Evolutionary conservation across 2,797 vertebrate species (phyloP).

Genomic region (Meriones psammophilus): DNA sequence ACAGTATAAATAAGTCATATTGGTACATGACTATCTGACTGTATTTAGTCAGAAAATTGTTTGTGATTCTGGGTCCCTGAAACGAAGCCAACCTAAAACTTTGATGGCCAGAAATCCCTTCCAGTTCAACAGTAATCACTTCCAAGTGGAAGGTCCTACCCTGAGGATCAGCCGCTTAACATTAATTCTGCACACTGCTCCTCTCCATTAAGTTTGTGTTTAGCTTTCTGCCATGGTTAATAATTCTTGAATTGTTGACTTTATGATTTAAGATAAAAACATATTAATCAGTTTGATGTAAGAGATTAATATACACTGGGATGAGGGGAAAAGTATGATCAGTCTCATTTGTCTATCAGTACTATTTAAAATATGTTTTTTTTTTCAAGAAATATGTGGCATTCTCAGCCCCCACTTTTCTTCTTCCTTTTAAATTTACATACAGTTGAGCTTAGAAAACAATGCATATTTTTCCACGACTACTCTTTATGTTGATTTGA

Average conservation of each 20-base stretch:
- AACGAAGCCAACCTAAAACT: not conserved
- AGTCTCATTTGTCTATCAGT: not conserved
- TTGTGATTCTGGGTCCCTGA: not conserved
- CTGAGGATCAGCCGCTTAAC: not conserved
- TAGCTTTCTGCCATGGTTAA: slow-evolving; percentile 11
- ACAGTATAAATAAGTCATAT: no score
- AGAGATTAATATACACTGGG: not conserved
- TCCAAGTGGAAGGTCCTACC: not conserved
- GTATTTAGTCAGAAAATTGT: not conserved
- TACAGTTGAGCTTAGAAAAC: slow-evolving; percentile 48
- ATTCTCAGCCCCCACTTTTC: not conserved
- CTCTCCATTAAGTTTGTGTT: not conserved
- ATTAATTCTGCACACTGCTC: not conserved
- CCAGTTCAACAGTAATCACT: not conserved
- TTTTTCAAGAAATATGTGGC: not conserved
- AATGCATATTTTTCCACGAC: not conserved
- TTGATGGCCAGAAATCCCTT: slow-evolving; percentile 36
- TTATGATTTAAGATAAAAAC: slow-evolving; percentile 1
- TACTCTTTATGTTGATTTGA: slow-evolving; percentile 6
- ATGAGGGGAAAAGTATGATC: not conserved
- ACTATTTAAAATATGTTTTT: not conserved
- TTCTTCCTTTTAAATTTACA: slow-evolving; percentile 8
- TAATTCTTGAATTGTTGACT: not conserved
- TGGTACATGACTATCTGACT: not conserved
- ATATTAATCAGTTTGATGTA: not conserved